phyloP scores from a whole-genome alignment of 2,888 invertebrate genomes.

The Bimastos eiseni region DNA sequence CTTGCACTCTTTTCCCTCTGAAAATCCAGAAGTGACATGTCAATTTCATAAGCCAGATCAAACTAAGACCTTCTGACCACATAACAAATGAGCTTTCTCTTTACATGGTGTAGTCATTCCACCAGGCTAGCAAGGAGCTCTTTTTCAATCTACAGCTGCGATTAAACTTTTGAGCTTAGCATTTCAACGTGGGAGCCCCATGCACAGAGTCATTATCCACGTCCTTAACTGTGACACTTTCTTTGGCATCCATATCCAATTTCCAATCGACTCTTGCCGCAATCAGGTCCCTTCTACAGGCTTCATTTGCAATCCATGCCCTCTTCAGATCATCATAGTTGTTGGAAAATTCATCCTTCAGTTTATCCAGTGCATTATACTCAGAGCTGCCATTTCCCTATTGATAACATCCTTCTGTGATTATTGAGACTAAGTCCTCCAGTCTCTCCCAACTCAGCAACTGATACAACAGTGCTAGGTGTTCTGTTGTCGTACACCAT shows the following conservation, averaged over 20 bases:
- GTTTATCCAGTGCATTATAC: neutral
- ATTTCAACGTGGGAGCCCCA: neutral
- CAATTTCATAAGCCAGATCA: slow-evolving; percentile 30
- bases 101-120: slow-evolving; percentile 33
- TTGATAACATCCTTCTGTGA: slow-evolving; percentile 9
- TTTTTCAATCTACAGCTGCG: slow-evolving; percentile 33
- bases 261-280: neutral
- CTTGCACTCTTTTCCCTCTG: neutral
- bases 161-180: neutral
- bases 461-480: neutral
- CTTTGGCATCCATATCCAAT: neutral
- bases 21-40: slow-evolving; percentile 31
- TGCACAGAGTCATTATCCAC: neutral
- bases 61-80: slow-evolving; percentile 21
- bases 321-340: slow-evolving; percentile 18
- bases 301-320: neutral
- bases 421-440: neutral
- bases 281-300: neutral
- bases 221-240: neutral
- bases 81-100: slow-evolving; percentile 32
- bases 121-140: slow-evolving; percentile 35
- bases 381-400: slow-evolving; percentile 16
- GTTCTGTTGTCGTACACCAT: neutral
- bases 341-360: neutral
- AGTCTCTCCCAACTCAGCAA: slow-evolving; percentile 5